Evolutionary conservation across 2,797 vertebrate species (phyloP), one percentile per base, ranked within the genome.

Genomic region (Spondyliosoma cantharus): DNA sequence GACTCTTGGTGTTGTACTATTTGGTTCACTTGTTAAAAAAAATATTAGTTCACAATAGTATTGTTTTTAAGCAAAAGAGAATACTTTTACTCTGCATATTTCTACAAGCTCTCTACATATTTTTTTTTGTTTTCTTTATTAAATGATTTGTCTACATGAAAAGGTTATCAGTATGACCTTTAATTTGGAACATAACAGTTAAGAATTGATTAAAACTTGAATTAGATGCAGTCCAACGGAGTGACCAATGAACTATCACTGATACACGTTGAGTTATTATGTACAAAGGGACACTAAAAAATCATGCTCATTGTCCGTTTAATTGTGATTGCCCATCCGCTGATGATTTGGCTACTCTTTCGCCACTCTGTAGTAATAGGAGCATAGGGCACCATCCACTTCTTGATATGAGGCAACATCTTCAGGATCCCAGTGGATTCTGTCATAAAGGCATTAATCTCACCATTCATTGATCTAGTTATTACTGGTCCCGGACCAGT

Each of bases 401-500:
- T 85, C 59, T 60, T 29, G 11, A 61, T 71, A 46, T 45, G 43
- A 78, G 62, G 73, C 68, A 79, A 67, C 52, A 79, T 82, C 64
- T 46, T 70, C 49, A 62, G 67, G 29, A 73, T 86, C 77, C 83
- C 84, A 56, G 46, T 37, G 71, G 84, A 85, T 53, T 64, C 49
- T 49, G 60, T 75, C 83, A 84, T 74, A 64, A 81, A 86, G 78
- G 25, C 83, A 82, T 73, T 81, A 50, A 88, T 83, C 66, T 85
- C 62, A 70, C 68, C 58, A 62, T 81, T 86, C 80, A 85, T 74
- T 86, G 81, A 89, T 90, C 74, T 80, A 74, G 73, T 87, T 80
- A 88, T 85, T 89, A 87, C 86, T 86, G 82, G 76, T 83, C 72
- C 77, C 80, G 76, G 80, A 84, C 88, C 87, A 88, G 62, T 53